These are phyloP conservation scores for Amphipyra tragopoginis DNA, from an alignment of 2,888 invertebrate genomes.

Conservation along the genomic window DNA sequence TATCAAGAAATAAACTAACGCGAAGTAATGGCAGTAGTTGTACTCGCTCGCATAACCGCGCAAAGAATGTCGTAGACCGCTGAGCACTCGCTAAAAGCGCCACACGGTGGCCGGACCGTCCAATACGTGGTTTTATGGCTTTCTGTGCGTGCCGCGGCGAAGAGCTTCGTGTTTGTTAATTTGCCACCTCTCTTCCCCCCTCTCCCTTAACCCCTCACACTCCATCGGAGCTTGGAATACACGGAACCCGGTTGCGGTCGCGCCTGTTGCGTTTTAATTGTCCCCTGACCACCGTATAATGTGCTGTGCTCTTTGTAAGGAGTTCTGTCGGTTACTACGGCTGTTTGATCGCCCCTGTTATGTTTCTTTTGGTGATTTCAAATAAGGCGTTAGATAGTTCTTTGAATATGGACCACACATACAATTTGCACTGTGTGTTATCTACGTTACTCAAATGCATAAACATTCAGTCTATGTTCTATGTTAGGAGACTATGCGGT, in stretches of 20 bases:
- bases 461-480: too few relatives aligned
- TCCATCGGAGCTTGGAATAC: constrained; percentile 31
- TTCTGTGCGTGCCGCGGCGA: constrained; percentile 67
- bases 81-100: constrained; percentile 48
- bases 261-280: constrained; percentile 73
- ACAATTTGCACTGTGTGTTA: too few relatives aligned
- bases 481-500: too few relatives aligned
- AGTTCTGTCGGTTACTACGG: constrained; percentile 23
- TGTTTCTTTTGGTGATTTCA: constrained; percentile 23
- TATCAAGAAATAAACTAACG: constrained; percentile 3
- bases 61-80: constrained; percentile 27
- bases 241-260: constrained; percentile 52
- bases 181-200: constrained; percentile 59
- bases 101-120: constrained; percentile 46
- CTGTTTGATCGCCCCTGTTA: constrained; percentile 37
- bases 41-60: not conserved
- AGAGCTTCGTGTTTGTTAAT: constrained; percentile 72
- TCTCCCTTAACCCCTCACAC: constrained; percentile 26
- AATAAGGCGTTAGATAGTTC: not conserved
- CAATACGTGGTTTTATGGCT: constrained; percentile 69
- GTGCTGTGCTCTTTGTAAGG: constrained; percentile 36
- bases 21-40: not conserved
- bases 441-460: too few relatives aligned
- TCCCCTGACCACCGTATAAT: constrained; percentile 56
- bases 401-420: not conserved